A percentile compares a stretch with the other conserved stretches of the same genome.
phyloP scores from a whole-genome alignment of 2,888 invertebrate species.

The Drosophila antonietae region DNA sequence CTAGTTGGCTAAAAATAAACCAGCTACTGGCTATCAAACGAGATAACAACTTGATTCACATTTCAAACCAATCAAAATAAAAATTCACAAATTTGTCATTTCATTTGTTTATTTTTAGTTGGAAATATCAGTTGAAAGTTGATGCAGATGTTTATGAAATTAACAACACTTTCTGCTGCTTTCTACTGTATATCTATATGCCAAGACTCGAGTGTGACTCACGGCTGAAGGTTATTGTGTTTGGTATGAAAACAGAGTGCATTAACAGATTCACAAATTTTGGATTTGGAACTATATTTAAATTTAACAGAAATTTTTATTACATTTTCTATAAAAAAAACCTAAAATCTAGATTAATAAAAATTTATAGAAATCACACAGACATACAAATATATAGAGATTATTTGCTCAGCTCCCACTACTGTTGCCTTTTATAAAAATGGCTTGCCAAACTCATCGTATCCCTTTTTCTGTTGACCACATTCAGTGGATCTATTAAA shows the following conservation, averaged over 20 bases:
- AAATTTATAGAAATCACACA: too few relatives aligned
- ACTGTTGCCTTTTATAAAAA: background rate
- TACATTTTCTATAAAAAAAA: too few relatives aligned
- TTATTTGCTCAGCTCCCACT: background rate
- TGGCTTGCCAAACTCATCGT: too few relatives aligned
- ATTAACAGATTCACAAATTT: background rate
- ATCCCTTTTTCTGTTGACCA: background rate
- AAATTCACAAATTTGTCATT: background rate
- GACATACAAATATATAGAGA: background rate
- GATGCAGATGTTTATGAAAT: background rate
- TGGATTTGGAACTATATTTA: too few relatives aligned
- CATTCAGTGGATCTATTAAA: conserved; percentile 6
- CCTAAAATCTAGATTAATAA: too few relatives aligned
- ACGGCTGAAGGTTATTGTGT: background rate
- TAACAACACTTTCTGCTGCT: background rate
- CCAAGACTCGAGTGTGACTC: background rate
- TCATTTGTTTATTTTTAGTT: background rate
- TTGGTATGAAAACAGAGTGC: background rate
- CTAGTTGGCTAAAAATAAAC: conserved; percentile 25
- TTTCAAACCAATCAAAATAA: conserved; percentile 4
- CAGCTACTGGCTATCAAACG: conserved; percentile 10
- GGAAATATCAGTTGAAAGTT: background rate
- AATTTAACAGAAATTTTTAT: too few relatives aligned
- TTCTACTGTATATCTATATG: too few relatives aligned
- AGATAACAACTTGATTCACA: background rate